Evolutionary conservation across 2,888 invertebrate species (phyloP).

Genomic region (Aromia moschata): DNA sequence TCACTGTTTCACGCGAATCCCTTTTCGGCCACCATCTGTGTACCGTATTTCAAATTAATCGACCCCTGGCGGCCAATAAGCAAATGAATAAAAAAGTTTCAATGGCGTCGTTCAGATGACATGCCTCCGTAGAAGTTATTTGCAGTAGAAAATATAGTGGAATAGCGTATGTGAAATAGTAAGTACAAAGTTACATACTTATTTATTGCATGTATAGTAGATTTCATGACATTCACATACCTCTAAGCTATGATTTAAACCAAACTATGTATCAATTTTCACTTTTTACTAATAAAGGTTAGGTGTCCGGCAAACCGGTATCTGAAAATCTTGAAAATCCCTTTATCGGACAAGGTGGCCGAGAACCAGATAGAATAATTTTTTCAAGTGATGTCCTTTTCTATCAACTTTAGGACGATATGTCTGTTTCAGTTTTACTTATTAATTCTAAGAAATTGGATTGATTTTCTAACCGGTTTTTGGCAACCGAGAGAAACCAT

Average conservation of each 20-base stretch:
- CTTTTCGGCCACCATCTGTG: conserved; percentile 1
- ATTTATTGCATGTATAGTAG: not conserved
- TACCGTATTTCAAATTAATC: not conserved
- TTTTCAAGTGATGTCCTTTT: not conserved
- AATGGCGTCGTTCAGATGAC: not conserved
- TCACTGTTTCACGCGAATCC: not conserved
- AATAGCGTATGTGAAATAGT: not conserved
- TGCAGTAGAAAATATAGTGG: conserved; percentile 1
- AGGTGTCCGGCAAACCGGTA: not conserved
- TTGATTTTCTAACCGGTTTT: not conserved
- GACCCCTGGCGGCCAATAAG: not conserved
- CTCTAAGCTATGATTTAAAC: not conserved
- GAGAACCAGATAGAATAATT: not conserved
- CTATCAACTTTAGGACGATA: not conserved
- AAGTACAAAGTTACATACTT: conserved; percentile 1
- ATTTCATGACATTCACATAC: not conserved
- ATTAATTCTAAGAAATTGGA: not conserved
- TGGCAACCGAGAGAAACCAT: not conserved
- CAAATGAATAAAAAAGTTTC: not conserved
- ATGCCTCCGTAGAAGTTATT: not conserved
- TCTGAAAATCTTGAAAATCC: not conserved
- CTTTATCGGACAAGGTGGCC: not conserved
- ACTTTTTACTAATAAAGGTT: conserved; percentile 5
- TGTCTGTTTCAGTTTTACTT: not conserved
- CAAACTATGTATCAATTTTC: not conserved